A percentile compares a stretch with the other conserved stretches of the same genome.
These are phyloP conservation scores for Molossus alvarezi DNA, from an alignment of 2,797 vertebrate species.

Conservation along the genomic window DNA sequence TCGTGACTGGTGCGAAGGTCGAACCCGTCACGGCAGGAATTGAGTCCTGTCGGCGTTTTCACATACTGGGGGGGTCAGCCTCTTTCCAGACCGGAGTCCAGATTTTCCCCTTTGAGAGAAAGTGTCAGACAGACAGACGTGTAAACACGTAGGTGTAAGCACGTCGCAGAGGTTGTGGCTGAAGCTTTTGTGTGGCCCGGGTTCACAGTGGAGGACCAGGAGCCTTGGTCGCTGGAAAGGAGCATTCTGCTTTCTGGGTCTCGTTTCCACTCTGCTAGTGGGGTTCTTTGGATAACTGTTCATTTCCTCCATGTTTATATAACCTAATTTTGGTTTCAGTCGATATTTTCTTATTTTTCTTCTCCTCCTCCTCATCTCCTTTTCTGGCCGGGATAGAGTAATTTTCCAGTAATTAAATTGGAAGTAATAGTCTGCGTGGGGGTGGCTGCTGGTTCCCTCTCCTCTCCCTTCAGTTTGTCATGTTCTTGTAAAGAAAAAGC, in stretches of 20 bases:
- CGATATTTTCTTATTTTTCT: slow-evolving; percentile 55
- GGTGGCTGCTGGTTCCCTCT: background rate
- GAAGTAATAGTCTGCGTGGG: slow-evolving; percentile 65
- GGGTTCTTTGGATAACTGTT: background rate
- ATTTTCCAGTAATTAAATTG: slow-evolving; percentile 69
- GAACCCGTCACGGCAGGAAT: background rate
- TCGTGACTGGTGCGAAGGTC: background rate
- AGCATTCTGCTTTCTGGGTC: background rate
- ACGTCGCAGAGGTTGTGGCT: background rate
- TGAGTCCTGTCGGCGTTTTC: background rate
- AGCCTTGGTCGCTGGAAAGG: background rate
- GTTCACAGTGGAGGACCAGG: background rate
- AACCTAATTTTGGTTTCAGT: slow-evolving; percentile 34
- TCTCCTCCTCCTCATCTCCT: background rate
- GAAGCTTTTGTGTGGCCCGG: background rate
- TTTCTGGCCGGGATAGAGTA: slow-evolving; percentile 43
- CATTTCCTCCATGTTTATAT: background rate
- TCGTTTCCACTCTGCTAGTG: background rate
- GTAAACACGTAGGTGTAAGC: background rate
- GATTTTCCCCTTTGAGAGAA: background rate
- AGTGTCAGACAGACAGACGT: background rate
- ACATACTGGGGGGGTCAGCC: background rate
- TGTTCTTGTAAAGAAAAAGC: slow-evolving; percentile 43
- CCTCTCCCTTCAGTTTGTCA: background rate
- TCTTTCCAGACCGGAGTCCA: background rate